Evolutionary conservation across 1,140 invertebrate species (phyloP).

Genomic region (Papilio machaon): DNA sequence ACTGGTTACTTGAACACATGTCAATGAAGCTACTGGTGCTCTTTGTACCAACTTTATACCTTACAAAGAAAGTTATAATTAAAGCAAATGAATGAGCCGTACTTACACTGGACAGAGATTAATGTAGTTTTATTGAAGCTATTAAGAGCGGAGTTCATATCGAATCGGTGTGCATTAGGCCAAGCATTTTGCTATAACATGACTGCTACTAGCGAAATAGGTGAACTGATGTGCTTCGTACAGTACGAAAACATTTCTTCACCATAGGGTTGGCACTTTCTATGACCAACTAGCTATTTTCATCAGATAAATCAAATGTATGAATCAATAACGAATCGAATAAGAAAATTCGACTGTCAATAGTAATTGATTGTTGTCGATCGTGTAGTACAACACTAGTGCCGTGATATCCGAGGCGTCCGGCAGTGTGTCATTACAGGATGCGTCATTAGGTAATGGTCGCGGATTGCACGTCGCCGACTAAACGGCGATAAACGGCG

Average conservation of each 20-base stretch:
- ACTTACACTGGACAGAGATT: conserved; percentile 33
- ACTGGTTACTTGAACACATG: background rate
- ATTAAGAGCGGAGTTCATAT: conserved; percentile 30
- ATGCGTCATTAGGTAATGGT: conserved; percentile 71
- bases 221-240: background rate
- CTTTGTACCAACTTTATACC: conserved; percentile 9
- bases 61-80: conserved; percentile 25
- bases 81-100: conserved; percentile 26
- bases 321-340: background rate
- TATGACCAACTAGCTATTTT: background rate
- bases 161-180: conserved; percentile 29
- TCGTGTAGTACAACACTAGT: conserved; percentile 15
- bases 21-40: background rate
- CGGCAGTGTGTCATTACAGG: conserved; percentile 57
- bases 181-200: background rate
- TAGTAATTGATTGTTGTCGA: background rate
- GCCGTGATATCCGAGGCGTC: conserved; percentile 7
- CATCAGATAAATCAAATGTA: no score
- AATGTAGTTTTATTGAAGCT: conserved; percentile 29
- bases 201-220: conserved; percentile 16
- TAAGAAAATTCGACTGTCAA: background rate
- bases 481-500: conserved; percentile 74
- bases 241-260: background rate
- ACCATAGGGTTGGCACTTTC: background rate
- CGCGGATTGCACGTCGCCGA: conserved; percentile 64